Conservation (phyloP, 2,797 vertebrate genomes). For the Cercopithecus neglectus region DNA sequence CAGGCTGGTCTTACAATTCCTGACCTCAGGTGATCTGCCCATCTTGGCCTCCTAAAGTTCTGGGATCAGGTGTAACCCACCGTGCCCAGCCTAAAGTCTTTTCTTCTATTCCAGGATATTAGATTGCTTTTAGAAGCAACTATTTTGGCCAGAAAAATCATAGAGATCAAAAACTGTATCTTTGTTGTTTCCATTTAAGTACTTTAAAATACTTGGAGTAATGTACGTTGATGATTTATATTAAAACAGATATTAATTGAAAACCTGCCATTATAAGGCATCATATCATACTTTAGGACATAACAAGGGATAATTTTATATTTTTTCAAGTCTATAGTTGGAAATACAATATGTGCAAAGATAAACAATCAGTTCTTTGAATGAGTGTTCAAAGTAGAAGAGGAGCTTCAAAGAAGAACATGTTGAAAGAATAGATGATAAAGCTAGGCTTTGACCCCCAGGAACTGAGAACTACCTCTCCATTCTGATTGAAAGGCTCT, state of each 20-base stretch:
- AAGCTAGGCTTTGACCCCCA: neutral
- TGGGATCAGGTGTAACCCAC: neutral
- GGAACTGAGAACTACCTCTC: neutral
- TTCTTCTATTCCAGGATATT: neutral
- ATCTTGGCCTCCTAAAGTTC: neutral
- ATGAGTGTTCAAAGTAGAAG: neutral
- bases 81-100: neutral
- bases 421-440: rapidly evolving
- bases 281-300: neutral
- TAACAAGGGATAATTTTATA: neutral
- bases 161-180: neutral
- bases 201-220: neutral
- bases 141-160: neutral
- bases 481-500: neutral
- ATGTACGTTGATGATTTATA: neutral
- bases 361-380: neutral
- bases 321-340: neutral
- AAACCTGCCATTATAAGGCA: neutral
- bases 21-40: neutral
- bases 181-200: neutral
- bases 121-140: neutral
- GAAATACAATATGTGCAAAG: neutral
- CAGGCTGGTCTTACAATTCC: neutral
- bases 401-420: neutral
- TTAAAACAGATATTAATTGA: neutral